Percentiles rank a stretch among this genome's conserved stretches.
Conservation (phyloP, 2,113 vertebrate genomes). For the Pagrus major region DNA sequence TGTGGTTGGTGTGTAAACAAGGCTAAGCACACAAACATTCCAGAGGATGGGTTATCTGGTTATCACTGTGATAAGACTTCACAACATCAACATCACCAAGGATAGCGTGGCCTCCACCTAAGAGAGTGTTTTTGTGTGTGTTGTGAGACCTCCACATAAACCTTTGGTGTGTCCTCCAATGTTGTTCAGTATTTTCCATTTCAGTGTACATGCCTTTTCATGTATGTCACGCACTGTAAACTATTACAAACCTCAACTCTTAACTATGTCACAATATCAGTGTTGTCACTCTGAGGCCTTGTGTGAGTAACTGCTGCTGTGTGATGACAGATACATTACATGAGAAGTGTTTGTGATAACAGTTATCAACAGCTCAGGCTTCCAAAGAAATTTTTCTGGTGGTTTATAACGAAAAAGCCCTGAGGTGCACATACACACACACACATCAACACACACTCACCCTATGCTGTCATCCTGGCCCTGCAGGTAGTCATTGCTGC, state of each 20-base stretch:
- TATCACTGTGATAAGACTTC: slow-evolving; percentile 53
- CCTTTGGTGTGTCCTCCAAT: slow-evolving; percentile 47
- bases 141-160: slow-evolving; percentile 28
- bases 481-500: slow-evolving; percentile 90
- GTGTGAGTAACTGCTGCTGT: slow-evolving; percentile 2
- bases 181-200: slow-evolving; percentile 35
- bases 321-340: slow-evolving; percentile 18
- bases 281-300: slow-evolving; percentile 24
- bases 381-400: neutral
- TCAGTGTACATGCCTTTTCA: slow-evolving; percentile 21
- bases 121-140: slow-evolving; percentile 3
- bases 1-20: slow-evolving; percentile 56
- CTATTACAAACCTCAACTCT: slow-evolving; percentile 50
- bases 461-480: slow-evolving; percentile 86
- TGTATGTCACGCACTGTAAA: slow-evolving; percentile 52
- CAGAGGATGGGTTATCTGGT: slow-evolving; percentile 58
- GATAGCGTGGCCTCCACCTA: slow-evolving; percentile 53
- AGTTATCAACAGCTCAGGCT: slow-evolving; percentile 15
- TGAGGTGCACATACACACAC: neutral
- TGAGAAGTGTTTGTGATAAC: slow-evolving; percentile 11
- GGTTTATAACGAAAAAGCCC: neutral
- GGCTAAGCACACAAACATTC: slow-evolving; percentile 70
- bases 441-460: slow-evolving; percentile 69
- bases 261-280: slow-evolving; percentile 36
- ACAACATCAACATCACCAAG: slow-evolving; percentile 58